Conservation (phyloP, 2,113 vertebrate genomes). For the Todiramphus chloris region DNA sequence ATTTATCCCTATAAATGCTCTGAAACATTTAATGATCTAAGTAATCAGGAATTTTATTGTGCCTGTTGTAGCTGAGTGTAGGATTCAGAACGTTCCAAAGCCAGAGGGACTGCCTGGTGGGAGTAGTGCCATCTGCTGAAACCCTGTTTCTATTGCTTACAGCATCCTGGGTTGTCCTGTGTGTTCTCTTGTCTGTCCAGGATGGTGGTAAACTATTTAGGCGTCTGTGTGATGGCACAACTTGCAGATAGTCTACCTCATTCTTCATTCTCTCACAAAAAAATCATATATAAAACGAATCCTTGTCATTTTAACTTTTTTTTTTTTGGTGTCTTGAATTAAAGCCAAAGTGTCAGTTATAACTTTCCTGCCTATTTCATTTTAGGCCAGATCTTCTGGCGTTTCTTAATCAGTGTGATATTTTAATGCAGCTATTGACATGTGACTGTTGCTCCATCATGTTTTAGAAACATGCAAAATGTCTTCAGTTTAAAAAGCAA, state of each 20-base stretch:
- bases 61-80: not conserved
- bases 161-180: not conserved
- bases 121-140: not conserved
- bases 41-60: not conserved
- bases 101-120: not conserved
- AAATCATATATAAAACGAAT: not conserved
- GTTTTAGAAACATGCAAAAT: not conserved
- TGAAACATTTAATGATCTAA: not conserved
- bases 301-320: not conserved
- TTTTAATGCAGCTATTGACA: not conserved
- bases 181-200: not conserved
- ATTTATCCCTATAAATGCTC: not conserved
- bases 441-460: not conserved
- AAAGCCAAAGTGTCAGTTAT: not conserved
- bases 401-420: not conserved
- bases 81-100: not conserved
- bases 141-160: not conserved
- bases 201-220: not conserved
- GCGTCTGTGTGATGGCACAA: not conserved
- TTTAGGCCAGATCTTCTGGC: not conserved
- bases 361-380: conserved; percentile 1
- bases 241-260: not conserved
- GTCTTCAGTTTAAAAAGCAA: not conserved
- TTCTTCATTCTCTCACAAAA: not conserved
- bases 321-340: not conserved